Evolutionary conservation across 2,113 vertebrate genomes (phyloP).

Genomic region (Gadus chalcogrammus): DNA sequence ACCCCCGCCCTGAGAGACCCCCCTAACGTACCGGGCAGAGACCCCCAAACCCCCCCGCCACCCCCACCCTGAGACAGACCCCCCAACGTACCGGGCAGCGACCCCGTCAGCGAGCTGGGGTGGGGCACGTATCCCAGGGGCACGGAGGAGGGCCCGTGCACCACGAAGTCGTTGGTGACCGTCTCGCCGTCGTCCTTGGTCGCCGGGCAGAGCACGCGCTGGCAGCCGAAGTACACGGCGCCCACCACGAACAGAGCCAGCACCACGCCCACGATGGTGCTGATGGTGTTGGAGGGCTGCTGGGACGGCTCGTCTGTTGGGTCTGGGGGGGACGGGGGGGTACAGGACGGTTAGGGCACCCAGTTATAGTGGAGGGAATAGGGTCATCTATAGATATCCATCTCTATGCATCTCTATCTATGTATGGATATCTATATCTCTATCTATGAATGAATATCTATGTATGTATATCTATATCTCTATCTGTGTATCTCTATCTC

Average conservation of each 20-base stretch:
- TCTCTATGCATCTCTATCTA: no score
- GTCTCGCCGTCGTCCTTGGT: conserved; percentile 96
- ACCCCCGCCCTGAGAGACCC: no score
- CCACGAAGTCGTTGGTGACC: conserved; percentile 92
- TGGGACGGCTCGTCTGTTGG: conserved; percentile 89
- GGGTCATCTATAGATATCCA: no score
- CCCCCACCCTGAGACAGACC: no score
- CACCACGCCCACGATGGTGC: conserved; percentile 91
- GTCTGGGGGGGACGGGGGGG: conserved; percentile 71
- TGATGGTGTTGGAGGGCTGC: conserved; percentile 87
- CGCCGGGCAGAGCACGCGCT: conserved; percentile 91
- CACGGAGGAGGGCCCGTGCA: conserved; percentile 87
- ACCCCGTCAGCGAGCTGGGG: conserved; percentile 87
- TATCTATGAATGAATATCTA: no score
- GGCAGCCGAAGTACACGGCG: conserved; percentile 92
- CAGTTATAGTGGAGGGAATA: not conserved
- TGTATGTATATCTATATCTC: no score
- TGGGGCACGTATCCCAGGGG: conserved; percentile 94
- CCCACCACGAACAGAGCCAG: conserved; percentile 91
- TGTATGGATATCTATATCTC: no score
- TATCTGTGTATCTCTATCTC: no score
- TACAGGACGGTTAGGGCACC: conserved; percentile 9
- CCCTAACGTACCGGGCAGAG: no score
- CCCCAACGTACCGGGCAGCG: conserved; percentile 80
- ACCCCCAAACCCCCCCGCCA: no score